phyloP scores from a whole-genome alignment of 2,888 invertebrate species.

The Drosophila macrospina region DNA sequence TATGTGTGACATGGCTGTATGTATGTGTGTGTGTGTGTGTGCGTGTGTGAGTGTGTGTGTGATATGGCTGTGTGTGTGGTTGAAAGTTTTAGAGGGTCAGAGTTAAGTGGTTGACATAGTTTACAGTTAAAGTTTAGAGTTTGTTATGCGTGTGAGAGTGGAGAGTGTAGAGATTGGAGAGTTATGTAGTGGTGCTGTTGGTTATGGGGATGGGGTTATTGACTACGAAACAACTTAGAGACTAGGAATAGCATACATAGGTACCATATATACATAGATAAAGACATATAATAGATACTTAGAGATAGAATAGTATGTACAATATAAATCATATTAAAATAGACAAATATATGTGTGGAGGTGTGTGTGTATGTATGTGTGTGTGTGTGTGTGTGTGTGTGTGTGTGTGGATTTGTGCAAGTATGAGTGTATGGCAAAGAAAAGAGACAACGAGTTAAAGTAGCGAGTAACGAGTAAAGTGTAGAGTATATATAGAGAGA shows the following conservation, averaged over 20 bases:
- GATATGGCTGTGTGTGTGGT: slow-evolving; percentile 18
- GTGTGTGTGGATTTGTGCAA: slow-evolving; percentile 5
- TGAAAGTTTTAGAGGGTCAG: slow-evolving; percentile 40
- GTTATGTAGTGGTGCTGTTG: slow-evolving; percentile 1
- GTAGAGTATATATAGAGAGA: too few relatives aligned
- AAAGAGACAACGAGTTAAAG: slow-evolving; percentile 37
- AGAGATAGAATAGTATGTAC: slow-evolving; percentile 43
- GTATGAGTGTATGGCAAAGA: slow-evolving; percentile 6
- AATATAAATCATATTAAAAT: slow-evolving; percentile 18
- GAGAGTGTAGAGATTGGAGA: slow-evolving; percentile 12
- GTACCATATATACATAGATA: slow-evolving; percentile 44
- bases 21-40: slow-evolving; percentile 22
- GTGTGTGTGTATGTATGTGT: slow-evolving; percentile 26
- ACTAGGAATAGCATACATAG: slow-evolving; percentile 47
- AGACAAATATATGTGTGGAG: slow-evolving; percentile 18
- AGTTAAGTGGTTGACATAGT: slow-evolving; percentile 46
- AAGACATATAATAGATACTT: slow-evolving; percentile 45
- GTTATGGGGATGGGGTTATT: slow-evolving; percentile 8
- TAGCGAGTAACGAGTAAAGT: slow-evolving; percentile 29
- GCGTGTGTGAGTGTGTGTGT: slow-evolving; percentile 18
- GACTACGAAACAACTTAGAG: slow-evolving; percentile 61
- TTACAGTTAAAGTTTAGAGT: slow-evolving; percentile 42
- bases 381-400: slow-evolving; percentile 15
- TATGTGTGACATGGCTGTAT: slow-evolving; percentile 21
- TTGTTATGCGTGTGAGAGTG: slow-evolving; percentile 21